Evolutionary conservation across 1,140 invertebrate species (phyloP), one percentile per base, ranked within the genome.

Genomic region (Caenorhabditis latens): DNA sequence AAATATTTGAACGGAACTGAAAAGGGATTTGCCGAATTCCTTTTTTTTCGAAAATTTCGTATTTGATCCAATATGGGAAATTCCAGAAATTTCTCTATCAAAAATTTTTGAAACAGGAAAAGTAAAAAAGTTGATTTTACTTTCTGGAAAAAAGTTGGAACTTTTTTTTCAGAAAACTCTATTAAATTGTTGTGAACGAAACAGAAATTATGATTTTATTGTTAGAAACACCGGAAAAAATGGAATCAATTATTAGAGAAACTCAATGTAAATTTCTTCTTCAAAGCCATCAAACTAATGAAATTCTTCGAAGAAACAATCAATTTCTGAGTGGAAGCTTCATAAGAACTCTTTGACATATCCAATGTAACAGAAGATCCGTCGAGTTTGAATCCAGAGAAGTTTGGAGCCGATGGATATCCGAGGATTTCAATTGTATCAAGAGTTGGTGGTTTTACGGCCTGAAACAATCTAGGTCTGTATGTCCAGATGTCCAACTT

Each of bases 391-490:
- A 88, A 82, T 19, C 46, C 79, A 42, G 57, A 58, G 19, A 83
- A 87, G 43, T 88, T 71, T 32, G 85, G 85, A 19, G 43, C n/a
- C 24, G 46, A 43, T 8, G 83, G 79, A 46, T 87, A 88, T 21
- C 85, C 85, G 50, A 88, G 71, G 58, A 88, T 88, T 65, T 88
- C 87, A 32, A 88, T 57, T 9, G 63, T 83, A 43, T 88, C 84
- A 14, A 88, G 86, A 40, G 87, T 79, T 24, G 87, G 87, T 1
- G 86, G 85, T 42, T 24, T 19, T 16, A 88, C 85, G 43, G 71
- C 16, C 83, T 84, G 43, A 46, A 84, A 40, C 1, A 58, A 58
- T 19, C 8, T n/a, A 48, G 14, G 3, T 16, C 2, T 50, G 43
- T 53, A 40, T 83, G 14, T 46, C 50, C 14, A 19, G 24, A 32